Evolutionary conservation across 1,140 invertebrate species (phyloP).

Genomic region (Lordiphosa mommai): DNA sequence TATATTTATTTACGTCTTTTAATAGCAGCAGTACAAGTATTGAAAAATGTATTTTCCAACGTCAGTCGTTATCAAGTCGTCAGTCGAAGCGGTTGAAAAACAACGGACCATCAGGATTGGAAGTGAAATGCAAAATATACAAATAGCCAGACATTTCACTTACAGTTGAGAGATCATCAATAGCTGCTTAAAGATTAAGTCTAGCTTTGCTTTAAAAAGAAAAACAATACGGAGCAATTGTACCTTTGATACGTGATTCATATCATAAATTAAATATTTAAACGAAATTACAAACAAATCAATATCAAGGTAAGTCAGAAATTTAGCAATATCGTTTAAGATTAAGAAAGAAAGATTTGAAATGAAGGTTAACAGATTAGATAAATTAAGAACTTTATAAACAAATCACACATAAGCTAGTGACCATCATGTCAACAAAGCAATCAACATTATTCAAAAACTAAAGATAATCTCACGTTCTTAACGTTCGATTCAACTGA

Average conservation of each 20-base stretch:
- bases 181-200: not conserved
- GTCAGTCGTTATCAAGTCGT: constrained; percentile 68
- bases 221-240: not conserved
- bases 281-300: too few species aligned
- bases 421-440: too few species aligned
- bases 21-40: constrained; percentile 13
- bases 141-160: not conserved
- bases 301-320: not conserved
- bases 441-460: too few species aligned
- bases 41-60: constrained; percentile 27
- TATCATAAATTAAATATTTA: too few species aligned
- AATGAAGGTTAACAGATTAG: too few species aligned
- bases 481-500: too few species aligned
- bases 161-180: not conserved
- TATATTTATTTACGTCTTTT: constrained; percentile 8
- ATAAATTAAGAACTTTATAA: too few species aligned
- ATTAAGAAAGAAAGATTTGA: too few species aligned
- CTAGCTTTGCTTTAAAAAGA: not conserved
- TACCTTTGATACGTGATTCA: too few species aligned
- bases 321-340: not conserved
- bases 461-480: too few species aligned
- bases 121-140: not conserved
- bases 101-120: constrained; percentile 2
- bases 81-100: constrained; percentile 25
- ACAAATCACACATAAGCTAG: too few species aligned